A percentile compares a stretch with the other conserved stretches of the same genome.
Conservation (phyloP, 2,797 vertebrate species). For the Rhadinocentrus ornatus region DNA sequence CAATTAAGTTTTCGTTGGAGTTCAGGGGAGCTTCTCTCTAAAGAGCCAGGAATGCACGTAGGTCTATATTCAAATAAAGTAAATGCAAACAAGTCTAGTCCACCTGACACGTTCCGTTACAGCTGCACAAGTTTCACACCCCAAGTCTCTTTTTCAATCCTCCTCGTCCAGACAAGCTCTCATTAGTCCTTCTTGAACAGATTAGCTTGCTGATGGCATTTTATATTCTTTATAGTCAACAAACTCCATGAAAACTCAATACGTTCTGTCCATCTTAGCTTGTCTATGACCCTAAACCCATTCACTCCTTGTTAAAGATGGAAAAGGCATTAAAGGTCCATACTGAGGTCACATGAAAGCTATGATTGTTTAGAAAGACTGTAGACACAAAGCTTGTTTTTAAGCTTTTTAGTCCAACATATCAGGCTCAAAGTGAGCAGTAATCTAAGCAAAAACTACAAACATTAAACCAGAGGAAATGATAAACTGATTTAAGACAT, state of each 20-base stretch:
- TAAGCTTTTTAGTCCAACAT: too few relatives aligned
- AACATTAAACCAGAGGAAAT: too few relatives aligned
- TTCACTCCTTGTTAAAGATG: too few relatives aligned
- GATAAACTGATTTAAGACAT: too few relatives aligned
- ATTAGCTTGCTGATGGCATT: not conserved
- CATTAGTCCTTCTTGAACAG: not conserved
- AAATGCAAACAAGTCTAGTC: not conserved
- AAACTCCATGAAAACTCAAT: conserved; percentile 11
- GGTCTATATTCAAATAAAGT: conserved; percentile 19
- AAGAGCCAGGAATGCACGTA: conserved; percentile 26
- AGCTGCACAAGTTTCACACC: conserved; percentile 11
- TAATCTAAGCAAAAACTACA: too few relatives aligned
- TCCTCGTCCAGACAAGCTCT: not conserved
- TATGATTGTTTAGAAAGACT: too few relatives aligned
- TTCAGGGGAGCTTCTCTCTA: conserved; percentile 26
- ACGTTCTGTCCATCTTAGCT: not conserved
- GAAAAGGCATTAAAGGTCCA: too few relatives aligned
- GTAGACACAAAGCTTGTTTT: too few relatives aligned
- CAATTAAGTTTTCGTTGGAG: conserved; percentile 24
- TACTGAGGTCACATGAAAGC: too few relatives aligned
- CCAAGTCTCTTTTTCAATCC: conserved; percentile 2
- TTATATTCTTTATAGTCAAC: not conserved
- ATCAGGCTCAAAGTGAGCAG: too few relatives aligned
- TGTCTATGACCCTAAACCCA: not conserved
- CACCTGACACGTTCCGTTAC: conserved; percentile 7